Base-by-base conservation (phyloP, 2,888 invertebrate genomes). In the Pheosia gnoma region DNA sequence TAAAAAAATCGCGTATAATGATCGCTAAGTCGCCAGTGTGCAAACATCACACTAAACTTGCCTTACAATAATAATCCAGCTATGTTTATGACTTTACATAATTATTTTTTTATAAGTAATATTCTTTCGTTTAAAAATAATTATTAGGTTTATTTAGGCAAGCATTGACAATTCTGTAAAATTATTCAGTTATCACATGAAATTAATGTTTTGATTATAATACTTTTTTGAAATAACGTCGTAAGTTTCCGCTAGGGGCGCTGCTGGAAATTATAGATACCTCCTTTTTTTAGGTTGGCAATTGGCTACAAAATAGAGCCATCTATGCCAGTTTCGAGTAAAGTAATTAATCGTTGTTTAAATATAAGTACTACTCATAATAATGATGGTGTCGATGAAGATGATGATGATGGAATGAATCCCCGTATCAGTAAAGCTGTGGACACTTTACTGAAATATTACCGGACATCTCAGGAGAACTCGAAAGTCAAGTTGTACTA, bases 71-170 rank as follows among this genome's bases (percentile, higher is more conserved):
- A 86, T 85, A 88, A 90, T 87, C 66, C 83, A 80, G 82, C 88
- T 91, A 72, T 39, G 11, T 77, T 91, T 92, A 91, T 4, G 85
- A 89, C 88, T 25, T 25, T 91, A 91, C 80, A 80, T 69, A 57
- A 65, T 79, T 81, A 81, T 74, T 72, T 77, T 80, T 80, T 76
- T 77, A 57, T 25, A 25, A 25, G 1, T 25, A 25, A 25, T 45
- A 57, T 10, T 45, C 41, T 57, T 56, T 62, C 66, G 75, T 77
- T 64, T 66, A 74, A 79, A 79, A 79, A 75, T 83, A 84, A 84
- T 80, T 77, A 83, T 77, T 82, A 84, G 74, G 75, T 84, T 78
- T 79, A 75, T 78, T 25, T 83, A 88, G 92, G 92, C 93, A 93
- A 93, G 92, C 92, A 87, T 85, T 80, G 84, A 84, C 84, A 67